Evolutionary conservation across 2,888 invertebrate species (phyloP), one percentile per base, ranked within the genome.

Genomic region (Linnaemya tessellans): DNA sequence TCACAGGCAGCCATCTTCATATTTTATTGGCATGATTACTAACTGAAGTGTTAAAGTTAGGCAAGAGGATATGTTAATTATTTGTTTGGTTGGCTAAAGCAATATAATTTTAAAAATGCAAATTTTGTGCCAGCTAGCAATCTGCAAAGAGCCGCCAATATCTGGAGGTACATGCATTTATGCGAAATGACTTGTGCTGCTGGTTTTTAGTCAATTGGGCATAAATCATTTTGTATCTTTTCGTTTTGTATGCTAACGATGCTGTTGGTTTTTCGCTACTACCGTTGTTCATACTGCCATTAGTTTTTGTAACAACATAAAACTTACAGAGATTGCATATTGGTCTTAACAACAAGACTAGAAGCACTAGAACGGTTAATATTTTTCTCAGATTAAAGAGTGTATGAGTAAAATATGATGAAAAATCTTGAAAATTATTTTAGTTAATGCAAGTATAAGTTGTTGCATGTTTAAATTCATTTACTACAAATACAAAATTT

Each of bases 21-120:
- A 43, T 74, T 71, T 51, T 65, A 77, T 84, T 78, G 73, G 80
- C 62, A 73, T 78, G 43, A 20, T 67, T 84, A 81, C 70, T 49
- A 56, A 74, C 58, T 84, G 74, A 79, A 78, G 86, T 86, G 80
- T 82, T 83, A 64, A 79, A 83, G 77, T 83, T 68, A 46, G 56
- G 62, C 68, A 81, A 81, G 43, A 64, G 22, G 41, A n/a, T 25
- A 46, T 67, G 15, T 0, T 5, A 64, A 20, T 20, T 15, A 18
- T 35, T 56, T 75, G 15, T 30, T 41, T 35, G 22, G n/a, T n/a
- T 49, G n/a, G 13, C 3, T 20, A 60, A 58, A 60, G 3, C 4
- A 54, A 41, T 38, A 43, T 54, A 30, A 22, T 67, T 41, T 15
- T 3, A 20, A 49, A 79, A 79, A 54, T 81, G 54, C 64, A 80